These are phyloP conservation scores for Pseudachorutes palmiensis DNA, from an alignment of 1,140 invertebrate genomes.

Conservation along the genomic window DNA sequence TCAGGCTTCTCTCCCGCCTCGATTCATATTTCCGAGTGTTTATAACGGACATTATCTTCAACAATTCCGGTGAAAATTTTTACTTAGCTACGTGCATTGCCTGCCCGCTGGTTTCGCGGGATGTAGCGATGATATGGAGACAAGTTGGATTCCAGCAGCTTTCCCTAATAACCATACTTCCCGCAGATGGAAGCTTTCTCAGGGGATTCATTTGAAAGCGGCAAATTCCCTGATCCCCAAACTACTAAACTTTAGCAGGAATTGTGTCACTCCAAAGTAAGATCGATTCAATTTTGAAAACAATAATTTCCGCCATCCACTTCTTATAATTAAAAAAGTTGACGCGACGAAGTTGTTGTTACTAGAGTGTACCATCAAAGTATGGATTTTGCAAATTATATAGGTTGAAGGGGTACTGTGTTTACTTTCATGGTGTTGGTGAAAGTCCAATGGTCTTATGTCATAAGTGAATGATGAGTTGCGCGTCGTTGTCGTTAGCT, in stretches of 20 bases:
- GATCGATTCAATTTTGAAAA: neutral
- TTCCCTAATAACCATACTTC: neutral
- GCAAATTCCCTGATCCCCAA: no score
- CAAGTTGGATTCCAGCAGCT: neutral
- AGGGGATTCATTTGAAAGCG: neutral
- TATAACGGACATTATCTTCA: neutral
- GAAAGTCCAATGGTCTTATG: neutral
- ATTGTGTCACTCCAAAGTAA: neutral
- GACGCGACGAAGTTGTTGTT: neutral
- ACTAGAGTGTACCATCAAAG: neutral
- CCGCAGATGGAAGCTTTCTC: neutral
- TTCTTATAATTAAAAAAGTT: neutral
- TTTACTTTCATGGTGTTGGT: neutral
- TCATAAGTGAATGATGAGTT: neutral
- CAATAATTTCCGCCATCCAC: neutral
- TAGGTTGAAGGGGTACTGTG: neutral
- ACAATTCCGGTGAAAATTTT: no score
- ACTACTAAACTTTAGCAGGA: no score
- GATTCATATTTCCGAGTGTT: neutral
- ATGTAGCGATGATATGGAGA: neutral
- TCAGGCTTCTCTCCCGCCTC: neutral
- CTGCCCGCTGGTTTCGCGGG: neutral
- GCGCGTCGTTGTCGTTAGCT: neutral
- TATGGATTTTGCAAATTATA: no score
- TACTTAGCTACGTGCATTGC: no score